phyloP scores from a whole-genome alignment of 2,113 vertebrate species.

The Diphyllodes magnificus region DNA sequence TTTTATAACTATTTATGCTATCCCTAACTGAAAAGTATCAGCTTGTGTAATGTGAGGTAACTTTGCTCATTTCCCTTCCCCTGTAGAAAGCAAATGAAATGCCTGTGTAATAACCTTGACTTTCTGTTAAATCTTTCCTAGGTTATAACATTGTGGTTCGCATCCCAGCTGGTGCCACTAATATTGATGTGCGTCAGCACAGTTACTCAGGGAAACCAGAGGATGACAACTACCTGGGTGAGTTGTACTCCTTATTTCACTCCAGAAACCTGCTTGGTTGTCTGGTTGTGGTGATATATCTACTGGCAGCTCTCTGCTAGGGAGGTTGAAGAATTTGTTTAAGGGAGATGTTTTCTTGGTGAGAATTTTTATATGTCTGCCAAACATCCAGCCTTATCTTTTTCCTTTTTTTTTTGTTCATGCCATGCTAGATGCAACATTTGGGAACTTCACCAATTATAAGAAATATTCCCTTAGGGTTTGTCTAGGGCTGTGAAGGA shows the following conservation, averaged over 20 bases:
- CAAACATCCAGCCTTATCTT: background rate
- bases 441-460: background rate
- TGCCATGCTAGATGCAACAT: background rate
- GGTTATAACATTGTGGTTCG: conserved; percentile 94
- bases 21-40: background rate
- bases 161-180: conserved; percentile 96
- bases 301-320: background rate
- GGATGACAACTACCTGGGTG: conserved; percentile 99
- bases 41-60: background rate
- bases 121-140: conserved; percentile 56
- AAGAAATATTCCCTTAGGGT: background rate
- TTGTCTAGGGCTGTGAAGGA: background rate
- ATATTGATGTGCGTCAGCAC: conserved; percentile 95
- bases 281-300: background rate
- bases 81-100: background rate
- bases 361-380: background rate
- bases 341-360: background rate
- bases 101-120: background rate
- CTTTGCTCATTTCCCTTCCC: background rate
- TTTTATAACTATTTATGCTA: background rate
- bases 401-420: background rate
- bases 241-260: conserved; percentile 37
- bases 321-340: background rate
- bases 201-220: conserved; percentile 97
- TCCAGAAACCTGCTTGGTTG: background rate